Evolutionary conservation across 2,113 vertebrate genomes (phyloP).

Genomic region (Ailurus styani): DNA sequence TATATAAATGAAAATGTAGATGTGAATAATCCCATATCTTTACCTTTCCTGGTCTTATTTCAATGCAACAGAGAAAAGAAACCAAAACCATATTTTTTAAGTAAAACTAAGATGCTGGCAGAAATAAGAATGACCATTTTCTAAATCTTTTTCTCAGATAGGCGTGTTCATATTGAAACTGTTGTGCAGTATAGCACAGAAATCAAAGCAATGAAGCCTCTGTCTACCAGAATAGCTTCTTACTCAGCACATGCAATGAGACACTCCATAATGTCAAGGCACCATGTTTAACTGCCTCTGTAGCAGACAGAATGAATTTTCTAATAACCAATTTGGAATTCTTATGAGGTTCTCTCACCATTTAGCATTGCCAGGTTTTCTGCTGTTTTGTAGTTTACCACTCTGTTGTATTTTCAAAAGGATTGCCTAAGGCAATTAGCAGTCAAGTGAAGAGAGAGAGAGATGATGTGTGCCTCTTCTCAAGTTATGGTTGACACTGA

Average conservation of each 20-base stretch:
- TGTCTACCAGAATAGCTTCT: background rate
- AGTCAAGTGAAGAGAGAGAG: slow-evolving; percentile 57
- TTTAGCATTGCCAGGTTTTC: slow-evolving; percentile 49
- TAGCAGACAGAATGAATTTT: slow-evolving; percentile 14
- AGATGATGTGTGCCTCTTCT: slow-evolving; percentile 52
- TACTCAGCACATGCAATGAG: background rate
- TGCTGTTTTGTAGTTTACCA: slow-evolving; percentile 52
- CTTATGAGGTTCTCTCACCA: background rate
- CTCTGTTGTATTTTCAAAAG: slow-evolving; percentile 58
- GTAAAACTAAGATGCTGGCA: background rate
- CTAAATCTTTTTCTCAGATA: background rate
- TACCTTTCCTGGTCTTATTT: background rate
- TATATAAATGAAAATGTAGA: background rate
- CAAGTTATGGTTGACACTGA: slow-evolving; percentile 46
- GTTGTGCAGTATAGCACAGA: background rate
- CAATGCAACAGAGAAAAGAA: background rate
- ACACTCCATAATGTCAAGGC: background rate
- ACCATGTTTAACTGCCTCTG: slow-evolving; percentile 17
- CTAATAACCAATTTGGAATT: slow-evolving; percentile 46
- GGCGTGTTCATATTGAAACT: background rate
- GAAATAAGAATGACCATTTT: background rate
- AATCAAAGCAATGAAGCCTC: background rate
- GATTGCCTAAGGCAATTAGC: slow-evolving; percentile 65
- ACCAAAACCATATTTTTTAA: background rate
- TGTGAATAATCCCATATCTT: background rate